phyloP scores from a whole-genome alignment of 2,888 invertebrate genomes.

The Phyllotreta cruciferae region DNA sequence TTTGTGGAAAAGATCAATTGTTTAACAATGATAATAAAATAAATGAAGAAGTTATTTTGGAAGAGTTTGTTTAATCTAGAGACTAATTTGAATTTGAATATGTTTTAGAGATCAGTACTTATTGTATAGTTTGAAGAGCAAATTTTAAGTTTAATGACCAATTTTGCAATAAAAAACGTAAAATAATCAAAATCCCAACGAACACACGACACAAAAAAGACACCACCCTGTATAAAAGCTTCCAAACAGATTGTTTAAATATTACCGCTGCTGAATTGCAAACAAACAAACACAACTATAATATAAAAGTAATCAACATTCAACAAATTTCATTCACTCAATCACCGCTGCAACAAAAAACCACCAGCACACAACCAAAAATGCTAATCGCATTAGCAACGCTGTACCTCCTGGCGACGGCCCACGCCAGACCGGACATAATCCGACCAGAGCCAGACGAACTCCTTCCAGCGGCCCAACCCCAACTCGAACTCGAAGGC shows the following conservation, averaged over 20 bases:
- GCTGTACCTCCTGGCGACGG: constrained; percentile 14
- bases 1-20: no score
- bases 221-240: no score
- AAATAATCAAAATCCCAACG: no score
- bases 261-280: constrained; percentile 27
- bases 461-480: not conserved
- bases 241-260: constrained; percentile 4
- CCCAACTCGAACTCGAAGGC: constrained; percentile 20
- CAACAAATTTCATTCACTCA: constrained; percentile 11
- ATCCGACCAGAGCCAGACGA: not conserved
- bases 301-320: constrained; percentile 22
- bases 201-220: no score
- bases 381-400: constrained; percentile 26
- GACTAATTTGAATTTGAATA: no score
- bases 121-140: no score
- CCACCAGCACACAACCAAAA: constrained; percentile 5
- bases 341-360: not conserved
- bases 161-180: no score
- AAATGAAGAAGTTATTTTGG: no score
- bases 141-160: no score
- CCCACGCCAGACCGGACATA: constrained; percentile 15
- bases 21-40: no score
- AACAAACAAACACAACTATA: constrained; percentile 18
- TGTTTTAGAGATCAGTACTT: no score
- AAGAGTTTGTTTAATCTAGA: no score